These are phyloP conservation scores for Crypturellus undulatus DNA, from an alignment of 2,113 vertebrate genomes.

Conservation along the genomic window DNA sequence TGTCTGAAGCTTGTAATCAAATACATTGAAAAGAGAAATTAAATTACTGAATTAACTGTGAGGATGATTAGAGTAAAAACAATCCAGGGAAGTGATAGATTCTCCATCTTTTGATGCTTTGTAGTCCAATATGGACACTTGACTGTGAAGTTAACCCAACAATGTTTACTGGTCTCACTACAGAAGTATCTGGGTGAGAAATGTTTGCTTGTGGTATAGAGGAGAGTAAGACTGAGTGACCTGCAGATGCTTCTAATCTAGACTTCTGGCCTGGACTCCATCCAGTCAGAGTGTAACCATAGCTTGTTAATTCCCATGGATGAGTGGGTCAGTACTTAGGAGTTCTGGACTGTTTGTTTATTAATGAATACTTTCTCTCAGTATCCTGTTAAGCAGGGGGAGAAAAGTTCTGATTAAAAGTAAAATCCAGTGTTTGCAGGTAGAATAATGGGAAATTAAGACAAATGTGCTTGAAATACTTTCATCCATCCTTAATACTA, in stretches of 20 bases:
- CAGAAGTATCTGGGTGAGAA: not conserved
- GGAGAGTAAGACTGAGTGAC: not conserved
- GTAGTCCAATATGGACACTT: not conserved
- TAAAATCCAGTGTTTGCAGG: not conserved
- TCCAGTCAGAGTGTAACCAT: not conserved
- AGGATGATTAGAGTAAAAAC: not conserved
- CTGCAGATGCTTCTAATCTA: not conserved
- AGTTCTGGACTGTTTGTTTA: not conserved
- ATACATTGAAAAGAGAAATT: slow-evolving; percentile 40
- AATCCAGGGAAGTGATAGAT: not conserved
- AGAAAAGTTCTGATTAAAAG: slow-evolving; percentile 5
- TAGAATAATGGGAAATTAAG: not conserved
- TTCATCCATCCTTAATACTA: not conserved
- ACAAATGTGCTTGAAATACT: not conserved
- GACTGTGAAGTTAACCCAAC: not conserved
- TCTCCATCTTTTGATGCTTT: slow-evolving; percentile 24
- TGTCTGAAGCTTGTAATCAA: slow-evolving; percentile 33
- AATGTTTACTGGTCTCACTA: not conserved
- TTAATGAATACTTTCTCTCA: not conserved
- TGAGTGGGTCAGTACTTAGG: not conserved
- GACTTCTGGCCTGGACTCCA: not conserved
- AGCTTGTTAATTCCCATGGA: not conserved
- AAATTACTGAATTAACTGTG: slow-evolving; percentile 42
- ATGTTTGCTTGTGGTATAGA: not conserved
- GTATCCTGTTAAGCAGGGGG: not conserved